Base-by-base conservation (phyloP, 2,888 invertebrate species). In the Cenopis cana region DNA sequence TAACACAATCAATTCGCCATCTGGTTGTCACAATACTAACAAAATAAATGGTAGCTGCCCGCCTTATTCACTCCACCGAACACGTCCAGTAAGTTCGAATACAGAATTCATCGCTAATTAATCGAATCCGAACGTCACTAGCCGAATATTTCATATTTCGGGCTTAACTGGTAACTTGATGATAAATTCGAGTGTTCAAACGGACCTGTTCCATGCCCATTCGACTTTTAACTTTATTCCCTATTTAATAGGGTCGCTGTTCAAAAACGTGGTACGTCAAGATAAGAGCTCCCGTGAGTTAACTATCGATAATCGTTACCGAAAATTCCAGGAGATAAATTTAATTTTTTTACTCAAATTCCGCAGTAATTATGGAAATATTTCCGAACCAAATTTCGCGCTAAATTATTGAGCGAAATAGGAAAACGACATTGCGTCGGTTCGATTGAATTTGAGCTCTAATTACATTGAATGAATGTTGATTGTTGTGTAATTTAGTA, bases 131-230 rank as follows among this genome's bases (percentile, higher is more conserved):
- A n/a, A 41, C 33, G 33, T 8, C 67, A 59, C 68, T 68, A 68
- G 52, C 36, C 49, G 38, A 62, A 62, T 69, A 54, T 66, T 70
- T 65, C 54, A 70, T 70, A 65, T 60, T 56, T 20, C 36, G 52
- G 49, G 57, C 57, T 69, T 52, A 69, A 62, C 64, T 52, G 52
- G 52, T 54, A 69, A 57, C 57, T 18, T 18, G 59, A 65, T 60
- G 33, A 54, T 54, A 38, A 38, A 46, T n/a, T 46, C 24, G 64
- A 11, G 10, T 38, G 33, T 61, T 33, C 12, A 29, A 61, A 61
- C 49, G 61, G 6, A n/a, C 11, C 11, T 1, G 2, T 33, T 46
- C 24, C 17, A 9, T 20, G 20, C 41, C 12, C 36, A 9, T 2
- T 41, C 24, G 3, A 29, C n/a, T 29, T 14, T 17, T n/a, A 49